Conservation (phyloP, 1,140 invertebrate genomes). For the Ceratina japonica region DNA sequence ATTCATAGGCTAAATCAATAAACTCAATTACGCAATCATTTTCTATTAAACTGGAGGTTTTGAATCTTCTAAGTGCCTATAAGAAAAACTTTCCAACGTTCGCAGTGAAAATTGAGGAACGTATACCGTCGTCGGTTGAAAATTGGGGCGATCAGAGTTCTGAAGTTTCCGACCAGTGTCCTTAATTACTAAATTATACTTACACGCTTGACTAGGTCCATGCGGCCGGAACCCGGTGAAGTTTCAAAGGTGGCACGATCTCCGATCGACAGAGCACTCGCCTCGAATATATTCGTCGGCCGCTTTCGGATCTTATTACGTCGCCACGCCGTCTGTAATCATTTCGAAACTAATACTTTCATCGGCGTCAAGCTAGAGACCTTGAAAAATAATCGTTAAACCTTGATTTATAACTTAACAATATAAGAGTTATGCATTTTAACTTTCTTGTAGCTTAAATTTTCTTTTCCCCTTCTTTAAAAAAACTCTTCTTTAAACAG, state of each 20-base stretch:
- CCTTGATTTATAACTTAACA: too few species aligned
- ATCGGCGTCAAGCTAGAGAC: background rate
- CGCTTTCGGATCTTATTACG: conserved; percentile 2
- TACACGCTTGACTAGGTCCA: background rate
- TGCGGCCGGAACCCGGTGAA: background rate
- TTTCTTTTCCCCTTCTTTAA: too few species aligned
- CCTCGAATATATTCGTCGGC: background rate
- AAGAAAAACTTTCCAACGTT: too few species aligned
- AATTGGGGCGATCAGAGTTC: background rate
- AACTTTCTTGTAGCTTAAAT: too few species aligned
- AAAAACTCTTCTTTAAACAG: too few species aligned
- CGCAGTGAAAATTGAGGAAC: background rate
- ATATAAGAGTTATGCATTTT: too few species aligned
- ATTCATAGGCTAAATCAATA: too few species aligned
- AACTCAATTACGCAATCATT: too few species aligned
- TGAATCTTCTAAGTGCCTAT: too few species aligned
- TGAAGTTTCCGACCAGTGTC: background rate
- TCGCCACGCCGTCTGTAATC: background rate
- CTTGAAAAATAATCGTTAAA: background rate
- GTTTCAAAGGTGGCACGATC: background rate
- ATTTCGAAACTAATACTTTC: background rate
- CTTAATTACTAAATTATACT: conserved; percentile 11
- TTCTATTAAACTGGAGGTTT: too few species aligned
- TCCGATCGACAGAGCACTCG: background rate
- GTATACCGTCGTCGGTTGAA: background rate